Percentiles rank a stretch among this genome's conserved stretches.
Evolutionary conservation across 2,113 vertebrate species (phyloP).

Genomic region (Dendrocopos noguchii): DNA sequence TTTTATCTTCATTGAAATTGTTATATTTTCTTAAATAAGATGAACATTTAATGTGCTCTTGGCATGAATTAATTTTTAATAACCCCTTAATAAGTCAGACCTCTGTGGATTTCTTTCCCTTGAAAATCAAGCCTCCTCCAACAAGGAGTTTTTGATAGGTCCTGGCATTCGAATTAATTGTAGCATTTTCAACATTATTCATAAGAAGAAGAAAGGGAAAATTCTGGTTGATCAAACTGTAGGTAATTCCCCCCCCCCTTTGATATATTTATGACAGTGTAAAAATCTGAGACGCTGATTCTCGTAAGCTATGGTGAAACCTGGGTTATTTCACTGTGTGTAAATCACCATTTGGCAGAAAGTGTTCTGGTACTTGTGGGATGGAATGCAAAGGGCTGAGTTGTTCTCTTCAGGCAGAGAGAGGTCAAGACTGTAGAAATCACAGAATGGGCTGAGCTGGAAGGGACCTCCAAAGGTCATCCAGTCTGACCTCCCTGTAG

Average conservation of each 20-base stretch:
- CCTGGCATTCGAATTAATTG: background rate
- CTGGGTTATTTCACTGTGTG: background rate
- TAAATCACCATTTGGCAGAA: background rate
- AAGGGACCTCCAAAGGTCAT: too few relatives aligned
- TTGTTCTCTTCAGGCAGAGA: background rate
- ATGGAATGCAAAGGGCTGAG: background rate
- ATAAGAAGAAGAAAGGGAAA: background rate
- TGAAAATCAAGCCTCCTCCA: conserved; percentile 16
- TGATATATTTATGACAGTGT: background rate
- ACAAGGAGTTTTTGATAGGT: background rate
- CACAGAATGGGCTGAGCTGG: too few relatives aligned
- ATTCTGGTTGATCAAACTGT: background rate
- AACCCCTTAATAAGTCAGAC: conserved; percentile 1
- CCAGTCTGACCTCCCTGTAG: too few relatives aligned
- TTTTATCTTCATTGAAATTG: background rate
- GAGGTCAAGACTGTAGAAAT: background rate
- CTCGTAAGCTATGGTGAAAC: background rate
- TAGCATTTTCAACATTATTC: background rate
- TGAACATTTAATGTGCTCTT: conserved; percentile 33
- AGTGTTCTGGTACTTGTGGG: background rate
- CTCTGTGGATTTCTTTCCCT: background rate
- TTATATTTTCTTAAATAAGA: conserved; percentile 21
- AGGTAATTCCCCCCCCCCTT: background rate
- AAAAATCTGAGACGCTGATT: background rate
- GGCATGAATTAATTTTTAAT: conserved; percentile 46